Evolutionary conservation across 2,888 invertebrate species (phyloP).

Genomic region (Luperina nickerlii): DNA sequence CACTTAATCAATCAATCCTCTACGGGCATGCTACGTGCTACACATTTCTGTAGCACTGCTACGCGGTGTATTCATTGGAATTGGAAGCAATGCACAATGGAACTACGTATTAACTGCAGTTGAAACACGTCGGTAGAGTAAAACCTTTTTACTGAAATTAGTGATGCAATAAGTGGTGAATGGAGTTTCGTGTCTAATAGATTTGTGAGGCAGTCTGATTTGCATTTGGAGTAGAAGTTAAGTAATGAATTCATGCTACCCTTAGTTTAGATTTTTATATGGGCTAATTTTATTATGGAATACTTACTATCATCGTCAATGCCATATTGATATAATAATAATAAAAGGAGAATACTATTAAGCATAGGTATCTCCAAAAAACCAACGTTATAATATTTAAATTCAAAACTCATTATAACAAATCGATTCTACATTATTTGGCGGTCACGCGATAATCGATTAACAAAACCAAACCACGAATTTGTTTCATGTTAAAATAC

Average conservation of each 20-base stretch:
- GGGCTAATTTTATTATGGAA: background rate
- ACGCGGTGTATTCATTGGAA: conserved; percentile 53
- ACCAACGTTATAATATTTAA: conserved; percentile 22
- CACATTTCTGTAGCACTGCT: conserved; percentile 57
- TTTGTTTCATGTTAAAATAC: conserved; percentile 22
- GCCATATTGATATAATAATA: background rate
- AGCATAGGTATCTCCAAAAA: background rate
- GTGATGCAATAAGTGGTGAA: conserved; percentile 31
- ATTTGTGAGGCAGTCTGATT: conserved; percentile 9
- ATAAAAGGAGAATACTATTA: background rate
- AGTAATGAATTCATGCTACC: conserved; percentile 6
- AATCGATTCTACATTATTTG: conserved; percentile 48
- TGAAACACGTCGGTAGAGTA: conserved; percentile 31
- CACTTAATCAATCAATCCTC: conserved; percentile 52
- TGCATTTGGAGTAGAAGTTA: conserved; percentile 10
- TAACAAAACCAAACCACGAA: conserved; percentile 17
- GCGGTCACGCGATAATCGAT: conserved; percentile 56
- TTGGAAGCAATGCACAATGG: conserved; percentile 33
- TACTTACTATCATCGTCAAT: background rate
- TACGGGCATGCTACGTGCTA: conserved; percentile 49
- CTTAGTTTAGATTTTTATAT: background rate
- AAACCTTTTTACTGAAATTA: conserved; percentile 47
- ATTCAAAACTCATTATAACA: conserved; percentile 45
- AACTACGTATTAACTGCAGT: conserved; percentile 47
- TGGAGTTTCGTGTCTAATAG: background rate